Conservation (phyloP, 1,140 invertebrate species). For the Latrodectus geometricus region DNA sequence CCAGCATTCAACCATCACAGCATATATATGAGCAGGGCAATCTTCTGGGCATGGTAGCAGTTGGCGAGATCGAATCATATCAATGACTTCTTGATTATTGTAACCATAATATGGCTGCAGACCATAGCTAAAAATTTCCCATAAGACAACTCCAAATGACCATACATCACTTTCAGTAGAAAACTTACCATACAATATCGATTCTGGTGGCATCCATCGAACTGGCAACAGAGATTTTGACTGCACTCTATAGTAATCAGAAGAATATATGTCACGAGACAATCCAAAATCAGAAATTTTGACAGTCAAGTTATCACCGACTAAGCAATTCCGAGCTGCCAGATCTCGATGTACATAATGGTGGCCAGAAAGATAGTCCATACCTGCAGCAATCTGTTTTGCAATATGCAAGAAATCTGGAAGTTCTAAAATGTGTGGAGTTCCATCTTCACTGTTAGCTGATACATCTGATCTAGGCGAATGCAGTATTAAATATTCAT, state of each 20-base stretch:
- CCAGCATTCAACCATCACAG: constrained; percentile 98
- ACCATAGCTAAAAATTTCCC: constrained; percentile 98
- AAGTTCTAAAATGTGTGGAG: constrained; percentile 74
- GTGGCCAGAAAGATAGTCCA: constrained; percentile 95
- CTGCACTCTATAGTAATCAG: constrained; percentile 77
- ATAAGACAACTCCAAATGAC: constrained; percentile 96
- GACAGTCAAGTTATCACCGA: constrained; percentile 91
- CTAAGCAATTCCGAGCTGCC: constrained; percentile 94
- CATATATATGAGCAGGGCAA: constrained; percentile 89
- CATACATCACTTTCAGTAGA: constrained; percentile 98
- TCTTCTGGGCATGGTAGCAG: constrained; percentile 90
- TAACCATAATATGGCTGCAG: constrained; percentile 94
- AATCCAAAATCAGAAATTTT: constrained; percentile 97
- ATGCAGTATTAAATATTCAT: constrained; percentile 91
- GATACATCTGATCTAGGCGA: constrained; percentile 82
- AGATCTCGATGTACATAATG: constrained; percentile 98
- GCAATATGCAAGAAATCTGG: constrained; percentile 87
- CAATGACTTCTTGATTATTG: constrained; percentile 96
- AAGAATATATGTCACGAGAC: constrained; percentile 90
- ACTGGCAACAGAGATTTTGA: constrained; percentile 72
- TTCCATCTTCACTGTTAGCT: constrained; percentile 66
- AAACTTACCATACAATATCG: constrained; percentile 94
- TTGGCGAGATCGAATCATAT: constrained; percentile 93
- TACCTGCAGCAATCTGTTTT: constrained; percentile 91
- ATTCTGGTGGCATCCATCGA: constrained; percentile 93